phyloP scores from a whole-genome alignment of 2,888 invertebrate species.

The Pasiphila rectangulata region DNA sequence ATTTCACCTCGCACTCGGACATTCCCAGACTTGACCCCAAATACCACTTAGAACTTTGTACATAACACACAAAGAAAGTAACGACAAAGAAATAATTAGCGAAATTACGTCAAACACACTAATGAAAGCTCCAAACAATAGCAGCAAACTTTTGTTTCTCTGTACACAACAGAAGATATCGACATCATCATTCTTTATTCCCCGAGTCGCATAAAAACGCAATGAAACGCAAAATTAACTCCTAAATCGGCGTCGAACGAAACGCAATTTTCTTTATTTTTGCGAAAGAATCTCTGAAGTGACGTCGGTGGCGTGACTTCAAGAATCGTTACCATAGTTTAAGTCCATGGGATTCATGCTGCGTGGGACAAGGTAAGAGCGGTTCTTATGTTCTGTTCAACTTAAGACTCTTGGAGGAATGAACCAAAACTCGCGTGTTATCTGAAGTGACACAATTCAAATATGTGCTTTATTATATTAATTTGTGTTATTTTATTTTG shows the following conservation, averaged over 20 bases:
- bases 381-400: too few relatives aligned
- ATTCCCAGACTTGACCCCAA: too few relatives aligned
- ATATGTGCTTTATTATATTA: too few relatives aligned
- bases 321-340: slow-evolving; percentile 51
- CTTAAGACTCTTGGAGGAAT: too few relatives aligned
- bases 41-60: background rate
- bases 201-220: slow-evolving; percentile 33
- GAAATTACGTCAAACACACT: background rate
- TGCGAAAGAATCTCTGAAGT: slow-evolving; percentile 36
- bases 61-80: too few relatives aligned
- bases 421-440: too few relatives aligned
- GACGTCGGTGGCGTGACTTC: slow-evolving; percentile 46
- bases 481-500: too few relatives aligned
- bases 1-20: too few relatives aligned
- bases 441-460: too few relatives aligned
- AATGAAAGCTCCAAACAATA: slow-evolving; percentile 3
- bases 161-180: slow-evolving; percentile 18
- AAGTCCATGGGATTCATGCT: slow-evolving; percentile 54
- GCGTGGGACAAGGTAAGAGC: too few relatives aligned
- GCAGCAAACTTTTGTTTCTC: slow-evolving; percentile 4
- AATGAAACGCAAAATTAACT: slow-evolving; percentile 40
- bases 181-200: slow-evolving; percentile 31
- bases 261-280: slow-evolving; percentile 48
- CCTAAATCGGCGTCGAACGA: slow-evolving; percentile 30
- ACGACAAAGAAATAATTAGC: background rate